Evolutionary conservation across 2,888 invertebrate species (phyloP).

Genomic region (Cordylochernes scorpioides): DNA sequence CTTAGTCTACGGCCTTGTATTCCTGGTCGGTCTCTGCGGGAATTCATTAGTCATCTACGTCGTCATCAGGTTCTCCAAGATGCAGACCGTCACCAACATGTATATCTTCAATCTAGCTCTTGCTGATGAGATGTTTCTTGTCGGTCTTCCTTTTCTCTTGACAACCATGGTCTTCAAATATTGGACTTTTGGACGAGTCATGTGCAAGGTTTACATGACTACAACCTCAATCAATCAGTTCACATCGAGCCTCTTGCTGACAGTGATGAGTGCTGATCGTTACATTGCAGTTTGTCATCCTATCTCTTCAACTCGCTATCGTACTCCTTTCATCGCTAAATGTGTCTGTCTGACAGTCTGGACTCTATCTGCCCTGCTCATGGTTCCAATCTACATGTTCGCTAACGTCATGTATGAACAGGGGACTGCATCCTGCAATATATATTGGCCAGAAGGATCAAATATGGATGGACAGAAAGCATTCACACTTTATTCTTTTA

Average conservation of each 20-base stretch:
- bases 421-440: conserved; percentile 12
- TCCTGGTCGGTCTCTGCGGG: conserved; percentile 56
- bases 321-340: conserved; percentile 54
- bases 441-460: conserved; percentile 13
- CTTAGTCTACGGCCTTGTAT: conserved; percentile 59
- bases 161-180: conserved; percentile 49
- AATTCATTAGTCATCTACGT: conserved; percentile 75
- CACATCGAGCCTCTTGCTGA: conserved; percentile 63
- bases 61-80: conserved; percentile 54
- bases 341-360: conserved; percentile 40
- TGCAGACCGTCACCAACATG: conserved; percentile 84
- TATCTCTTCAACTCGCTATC: conserved; percentile 52
- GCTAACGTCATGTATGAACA: conserved; percentile 10
- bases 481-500: conserved; percentile 65
- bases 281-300: conserved; percentile 83
- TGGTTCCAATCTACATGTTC: conserved; percentile 40
- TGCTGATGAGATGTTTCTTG: conserved; percentile 69
- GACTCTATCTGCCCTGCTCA: conserved; percentile 49
- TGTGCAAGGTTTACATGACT: conserved; percentile 70
- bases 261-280: conserved; percentile 76
- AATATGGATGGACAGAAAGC: conserved; percentile 36
- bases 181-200: conserved; percentile 62
- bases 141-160: conserved; percentile 65
- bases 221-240: conserved; percentile 75
- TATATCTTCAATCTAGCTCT: conserved; percentile 69